These are phyloP conservation scores for Nasonia vitripennis DNA, from an alignment of 1,140 invertebrate genomes.

Conservation along the genomic window DNA sequence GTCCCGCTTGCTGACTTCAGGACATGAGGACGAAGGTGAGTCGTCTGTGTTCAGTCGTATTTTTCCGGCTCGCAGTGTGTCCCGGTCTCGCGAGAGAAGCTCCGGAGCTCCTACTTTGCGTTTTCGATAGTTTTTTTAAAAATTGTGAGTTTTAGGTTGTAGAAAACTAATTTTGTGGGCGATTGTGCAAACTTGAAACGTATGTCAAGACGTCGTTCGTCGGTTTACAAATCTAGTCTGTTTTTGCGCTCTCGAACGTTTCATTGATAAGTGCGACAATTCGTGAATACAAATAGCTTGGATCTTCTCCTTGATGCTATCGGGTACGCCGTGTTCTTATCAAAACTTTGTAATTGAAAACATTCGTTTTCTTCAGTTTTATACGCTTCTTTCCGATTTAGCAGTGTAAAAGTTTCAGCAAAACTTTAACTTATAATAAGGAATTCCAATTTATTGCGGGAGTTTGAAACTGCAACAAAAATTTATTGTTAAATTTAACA, in stretches of 20 bases:
- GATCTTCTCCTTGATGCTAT: not conserved
- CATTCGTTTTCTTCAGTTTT: not conserved
- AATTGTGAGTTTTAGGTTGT: too few relatives aligned
- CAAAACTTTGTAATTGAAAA: not conserved
- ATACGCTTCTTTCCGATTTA: not conserved
- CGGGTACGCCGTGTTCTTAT: not conserved
- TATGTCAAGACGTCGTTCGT: too few relatives aligned
- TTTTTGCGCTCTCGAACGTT: not conserved
- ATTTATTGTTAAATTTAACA: not conserved
- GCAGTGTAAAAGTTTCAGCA: not conserved
- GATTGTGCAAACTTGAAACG: too few relatives aligned
- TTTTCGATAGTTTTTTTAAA: too few relatives aligned
- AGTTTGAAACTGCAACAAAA: not conserved
- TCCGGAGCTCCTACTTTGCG: too few relatives aligned
- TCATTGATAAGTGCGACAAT: not conserved
- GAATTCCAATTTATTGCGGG: not conserved
- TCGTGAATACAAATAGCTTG: not conserved
- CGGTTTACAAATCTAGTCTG: too few relatives aligned
- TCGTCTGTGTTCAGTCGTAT: constrained; percentile 42
- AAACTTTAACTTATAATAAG: not conserved
- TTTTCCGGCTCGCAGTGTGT: not conserved
- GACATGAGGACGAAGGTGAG: constrained; percentile 80
- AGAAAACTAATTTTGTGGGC: too few relatives aligned
- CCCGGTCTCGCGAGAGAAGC: too few relatives aligned
- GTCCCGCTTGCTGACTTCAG: constrained; percentile 61